These are phyloP conservation scores for Parus major DNA, from an alignment of 2,113 vertebrate species.

Conservation along the genomic window DNA sequence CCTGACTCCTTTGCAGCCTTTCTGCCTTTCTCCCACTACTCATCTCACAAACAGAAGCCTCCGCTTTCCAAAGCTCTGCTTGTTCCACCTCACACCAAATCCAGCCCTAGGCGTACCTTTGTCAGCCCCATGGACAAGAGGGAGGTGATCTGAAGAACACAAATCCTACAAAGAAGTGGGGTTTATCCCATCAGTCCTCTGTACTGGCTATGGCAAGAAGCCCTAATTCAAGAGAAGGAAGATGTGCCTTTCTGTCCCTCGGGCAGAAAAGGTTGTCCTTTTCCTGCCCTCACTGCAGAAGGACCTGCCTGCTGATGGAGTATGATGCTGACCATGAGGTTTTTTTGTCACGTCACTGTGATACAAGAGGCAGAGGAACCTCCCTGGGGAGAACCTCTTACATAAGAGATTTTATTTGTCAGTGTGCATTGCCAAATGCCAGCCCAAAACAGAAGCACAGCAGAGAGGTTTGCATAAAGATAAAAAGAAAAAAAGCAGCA, in stretches of 20 bases:
- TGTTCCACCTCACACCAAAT: rapidly evolving
- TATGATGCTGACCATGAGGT: neutral
- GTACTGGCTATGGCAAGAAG: neutral
- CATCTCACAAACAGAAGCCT: neutral
- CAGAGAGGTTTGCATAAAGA: neutral
- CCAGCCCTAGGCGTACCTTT: neutral
- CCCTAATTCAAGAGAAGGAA: neutral
- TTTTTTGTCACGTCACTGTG: neutral
- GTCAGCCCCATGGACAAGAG: neutral
- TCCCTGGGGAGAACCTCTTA: neutral
- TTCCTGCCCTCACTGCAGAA: neutral
- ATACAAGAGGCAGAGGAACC: neutral
- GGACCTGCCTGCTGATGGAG: neutral
- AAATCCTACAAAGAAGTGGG: neutral
- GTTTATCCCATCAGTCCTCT: neutral
- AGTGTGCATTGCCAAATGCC: neutral
- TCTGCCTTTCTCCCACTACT: neutral
- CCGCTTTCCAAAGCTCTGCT: neutral
- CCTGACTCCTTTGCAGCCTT: neutral
- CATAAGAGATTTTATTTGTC: neutral
- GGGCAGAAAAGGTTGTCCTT: neutral
- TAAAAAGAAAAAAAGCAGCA: neutral
- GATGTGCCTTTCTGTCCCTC: neutral
- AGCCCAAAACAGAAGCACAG: neutral
- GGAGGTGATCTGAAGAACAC: neutral